Conservation (phyloP, 2,797 vertebrate species). For the Cyprinodon diabolis region DNA sequence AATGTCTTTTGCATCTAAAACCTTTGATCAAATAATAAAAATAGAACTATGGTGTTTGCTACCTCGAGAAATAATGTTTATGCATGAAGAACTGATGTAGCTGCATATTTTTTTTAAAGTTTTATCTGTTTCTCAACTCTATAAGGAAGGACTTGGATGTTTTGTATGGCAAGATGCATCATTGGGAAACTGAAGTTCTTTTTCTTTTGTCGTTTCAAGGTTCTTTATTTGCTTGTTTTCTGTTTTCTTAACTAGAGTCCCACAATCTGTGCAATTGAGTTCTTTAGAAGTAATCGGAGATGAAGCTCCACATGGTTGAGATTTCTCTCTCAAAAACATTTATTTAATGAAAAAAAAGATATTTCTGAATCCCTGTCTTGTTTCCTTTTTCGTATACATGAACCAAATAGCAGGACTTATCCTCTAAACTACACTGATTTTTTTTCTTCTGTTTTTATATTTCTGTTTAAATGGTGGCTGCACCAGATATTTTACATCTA, state of each 20-base stretch:
- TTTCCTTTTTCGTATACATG: neutral
- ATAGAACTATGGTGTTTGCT: slow-evolving; percentile 26
- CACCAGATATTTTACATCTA: neutral
- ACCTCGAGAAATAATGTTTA: slow-evolving; percentile 41
- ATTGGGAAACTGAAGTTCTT: slow-evolving; percentile 6
- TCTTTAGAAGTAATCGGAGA: slow-evolving; percentile 7
- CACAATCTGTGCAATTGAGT: slow-evolving; percentile 15
- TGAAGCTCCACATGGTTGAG: slow-evolving; percentile 25
- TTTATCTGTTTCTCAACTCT: slow-evolving; percentile 1
- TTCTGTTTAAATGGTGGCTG: neutral
- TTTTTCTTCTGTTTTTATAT: neutral
- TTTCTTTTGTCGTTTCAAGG: slow-evolving; percentile 1
- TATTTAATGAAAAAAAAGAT: neutral
- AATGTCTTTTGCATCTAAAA: neutral
- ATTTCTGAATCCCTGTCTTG: neutral
- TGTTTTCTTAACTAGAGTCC: neutral
- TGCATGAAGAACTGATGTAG: slow-evolving; percentile 51
- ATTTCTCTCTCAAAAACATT: neutral
- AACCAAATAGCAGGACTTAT: neutral
- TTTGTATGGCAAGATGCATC: neutral
- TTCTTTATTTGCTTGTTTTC: slow-evolving; percentile 1
- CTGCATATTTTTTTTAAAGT: slow-evolving; percentile 17
- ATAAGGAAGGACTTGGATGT: slow-evolving; percentile 6
- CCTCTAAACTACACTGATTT: neutral
- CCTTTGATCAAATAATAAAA: neutral